Evolutionary conservation across 2,888 invertebrate species (phyloP).

Genomic region (Anthophora plumipes): DNA sequence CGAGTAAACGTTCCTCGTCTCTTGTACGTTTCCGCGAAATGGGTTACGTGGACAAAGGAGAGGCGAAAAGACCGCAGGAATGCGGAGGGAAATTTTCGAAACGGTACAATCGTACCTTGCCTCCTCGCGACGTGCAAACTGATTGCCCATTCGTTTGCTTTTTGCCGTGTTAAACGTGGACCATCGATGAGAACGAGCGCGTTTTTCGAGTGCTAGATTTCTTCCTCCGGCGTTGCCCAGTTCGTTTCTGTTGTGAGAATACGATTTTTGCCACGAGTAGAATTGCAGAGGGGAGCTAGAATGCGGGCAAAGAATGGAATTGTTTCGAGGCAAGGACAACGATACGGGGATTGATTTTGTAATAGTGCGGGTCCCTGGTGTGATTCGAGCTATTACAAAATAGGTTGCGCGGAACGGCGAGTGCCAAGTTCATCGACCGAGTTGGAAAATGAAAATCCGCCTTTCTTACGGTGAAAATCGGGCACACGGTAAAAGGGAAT

Average conservation of each 20-base stretch:
- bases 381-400: slow-evolving; percentile 38
- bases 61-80: slow-evolving; percentile 14
- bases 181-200: not conserved
- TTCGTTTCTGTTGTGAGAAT: not conserved
- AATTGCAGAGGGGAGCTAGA: not conserved
- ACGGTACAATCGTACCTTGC: slow-evolving; percentile 19
- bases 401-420: slow-evolving; percentile 25
- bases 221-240: too few relatives aligned
- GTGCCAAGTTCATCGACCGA: slow-evolving; percentile 26
- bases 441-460: slow-evolving; percentile 27
- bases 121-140: slow-evolving; percentile 28
- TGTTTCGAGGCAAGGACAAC: slow-evolving; percentile 19
- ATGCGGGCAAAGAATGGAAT: slow-evolving; percentile 35
- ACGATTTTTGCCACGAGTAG: not conserved
- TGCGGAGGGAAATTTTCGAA: slow-evolving; percentile 47
- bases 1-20: not conserved
- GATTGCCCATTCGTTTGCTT: slow-evolving; percentile 39
- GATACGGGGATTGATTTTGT: slow-evolving; percentile 46
- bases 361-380: slow-evolving; percentile 45
- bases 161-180: slow-evolving; percentile 11
- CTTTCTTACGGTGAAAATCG: slow-evolving; percentile 14
- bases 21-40: slow-evolving; percentile 16
- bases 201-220: not conserved
- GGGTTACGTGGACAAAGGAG: slow-evolving; percentile 33
- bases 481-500: slow-evolving; percentile 18